Evolutionary conservation across 2,113 vertebrate species (phyloP), one percentile per base, ranked within the genome.

Genomic region (Leptobrachium ailaonicum): DNA sequence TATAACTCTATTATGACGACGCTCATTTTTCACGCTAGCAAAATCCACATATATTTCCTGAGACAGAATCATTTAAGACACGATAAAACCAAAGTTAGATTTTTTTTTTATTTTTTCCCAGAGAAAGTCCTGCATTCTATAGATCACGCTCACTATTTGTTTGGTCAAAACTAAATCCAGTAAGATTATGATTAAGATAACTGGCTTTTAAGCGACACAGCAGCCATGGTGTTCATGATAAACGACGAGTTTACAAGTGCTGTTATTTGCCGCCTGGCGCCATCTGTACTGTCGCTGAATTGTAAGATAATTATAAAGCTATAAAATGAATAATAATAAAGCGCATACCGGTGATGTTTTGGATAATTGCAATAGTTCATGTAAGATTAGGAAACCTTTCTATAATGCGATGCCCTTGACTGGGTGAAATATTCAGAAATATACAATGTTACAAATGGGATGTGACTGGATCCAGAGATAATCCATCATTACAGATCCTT

Each of bases 1-100:
- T 66, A 79, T 79, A 79, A 72, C 69, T 79, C 63, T 43, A 56
- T 80, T 80, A 73, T n/a, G 64, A 64, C n/a, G 14, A 47, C 67
- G 32, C 47, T 66, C 54, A 63, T 79, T 71, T 71, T 66, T 79
- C 77, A 14, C 40, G 32, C 47, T 11, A 66, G 67, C 50, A 68
- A 68, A 77, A 43, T 69, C 14, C 54, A 77, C 75, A 56, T 77
- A 71, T 68, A 71, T 32, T 41, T 41, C 54, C 41, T 77, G 58
- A 56, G 43, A 63, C 47, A 68, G 68, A 77, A 68, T 43, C 66
- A 77, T n/a, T 44, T 56, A 68, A 54, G 43, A 41, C 8, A 43
- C 54, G n/a, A 58, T 11, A 20, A 63, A n/a, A 75, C 32, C 64
- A n/a, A 62, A 60, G 56, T 60, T 60, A 60, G 56, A 60, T 13